Conservation (phyloP, 2,888 invertebrate genomes). For the Eugnorisma glareosa region DNA sequence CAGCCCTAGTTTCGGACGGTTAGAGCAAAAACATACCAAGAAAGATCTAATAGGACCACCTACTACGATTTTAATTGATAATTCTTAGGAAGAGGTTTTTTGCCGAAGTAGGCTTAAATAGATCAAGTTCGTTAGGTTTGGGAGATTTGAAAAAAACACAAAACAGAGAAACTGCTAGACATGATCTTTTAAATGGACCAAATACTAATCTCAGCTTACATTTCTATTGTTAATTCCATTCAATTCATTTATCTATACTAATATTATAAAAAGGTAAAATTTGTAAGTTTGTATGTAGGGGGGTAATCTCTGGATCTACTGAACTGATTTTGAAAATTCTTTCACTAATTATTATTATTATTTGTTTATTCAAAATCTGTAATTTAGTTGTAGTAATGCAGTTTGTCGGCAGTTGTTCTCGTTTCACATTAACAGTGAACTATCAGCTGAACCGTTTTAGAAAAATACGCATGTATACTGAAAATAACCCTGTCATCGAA, state of each 20-base stretch:
- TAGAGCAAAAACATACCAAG: constrained; percentile 1
- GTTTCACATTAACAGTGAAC: too few species aligned
- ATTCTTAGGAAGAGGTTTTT: not conserved
- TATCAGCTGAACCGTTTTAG: not conserved
- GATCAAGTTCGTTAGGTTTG: not conserved
- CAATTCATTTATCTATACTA: not conserved
- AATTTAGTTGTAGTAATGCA: too few species aligned
- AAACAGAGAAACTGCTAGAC: not conserved
- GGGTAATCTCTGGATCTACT: too few species aligned
- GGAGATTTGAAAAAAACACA: not conserved
- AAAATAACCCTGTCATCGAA: not conserved
- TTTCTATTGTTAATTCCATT: not conserved
- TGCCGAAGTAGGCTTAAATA: not conserved
- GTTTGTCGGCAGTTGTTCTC: too few species aligned
- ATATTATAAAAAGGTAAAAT: too few species aligned
- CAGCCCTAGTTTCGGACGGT: not conserved
- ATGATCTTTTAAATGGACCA: not conserved
- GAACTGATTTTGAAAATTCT: too few species aligned
- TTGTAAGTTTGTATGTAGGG: too few species aligned
- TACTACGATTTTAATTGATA: not conserved
- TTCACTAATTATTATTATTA: too few species aligned
- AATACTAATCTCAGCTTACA: not conserved
- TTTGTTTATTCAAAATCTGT: too few species aligned
- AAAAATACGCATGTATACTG: not conserved
- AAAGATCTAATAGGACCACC: constrained; percentile 23